A percentile compares a stretch with the other conserved stretches of the same genome.
These are phyloP conservation scores for Pilophorus perplexus DNA, from an alignment of 2,888 invertebrate species.

Conservation along the genomic window DNA sequence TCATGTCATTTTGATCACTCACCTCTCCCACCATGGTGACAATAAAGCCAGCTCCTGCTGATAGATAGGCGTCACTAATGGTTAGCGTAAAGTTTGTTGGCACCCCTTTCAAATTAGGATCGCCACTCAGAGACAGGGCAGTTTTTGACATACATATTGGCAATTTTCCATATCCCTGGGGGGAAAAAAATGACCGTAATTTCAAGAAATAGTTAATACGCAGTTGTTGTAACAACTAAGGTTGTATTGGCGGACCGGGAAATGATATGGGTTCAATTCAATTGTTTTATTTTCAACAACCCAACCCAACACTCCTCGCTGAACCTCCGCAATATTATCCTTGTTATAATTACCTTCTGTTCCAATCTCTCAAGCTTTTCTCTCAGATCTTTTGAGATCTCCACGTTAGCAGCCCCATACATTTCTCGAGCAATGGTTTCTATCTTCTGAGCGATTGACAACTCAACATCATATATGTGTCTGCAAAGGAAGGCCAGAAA, in stretches of 20 bases:
- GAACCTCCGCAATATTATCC: background rate
- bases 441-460: slow-evolving; percentile 82
- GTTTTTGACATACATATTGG: slow-evolving; percentile 99
- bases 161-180: slow-evolving; percentile 77
- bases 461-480: slow-evolving; percentile 67
- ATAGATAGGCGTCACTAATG: slow-evolving; percentile 81
- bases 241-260: too few species aligned
- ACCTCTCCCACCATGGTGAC: slow-evolving; percentile 91
- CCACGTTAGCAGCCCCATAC: slow-evolving; percentile 90
- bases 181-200: slow-evolving; percentile 28
- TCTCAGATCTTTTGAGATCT: slow-evolving; percentile 69
- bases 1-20: slow-evolving; percentile 51
- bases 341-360: slow-evolving; percentile 55
- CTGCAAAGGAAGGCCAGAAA: too few species aligned
- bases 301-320: too few species aligned
- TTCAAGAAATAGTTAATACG: background rate
- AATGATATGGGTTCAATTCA: too few species aligned
- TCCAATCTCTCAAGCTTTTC: slow-evolving; percentile 69
- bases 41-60: slow-evolving; percentile 94
- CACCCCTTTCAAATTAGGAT: slow-evolving; percentile 86
- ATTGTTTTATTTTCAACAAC: too few species aligned
- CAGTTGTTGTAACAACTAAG: too few species aligned
- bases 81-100: slow-evolving; percentile 85
- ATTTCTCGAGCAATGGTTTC: slow-evolving; percentile 83
- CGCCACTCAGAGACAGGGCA: slow-evolving; percentile 86